phyloP scores from a whole-genome alignment of 2,888 invertebrate species.

The Sinohyriopsis cumingii region DNA sequence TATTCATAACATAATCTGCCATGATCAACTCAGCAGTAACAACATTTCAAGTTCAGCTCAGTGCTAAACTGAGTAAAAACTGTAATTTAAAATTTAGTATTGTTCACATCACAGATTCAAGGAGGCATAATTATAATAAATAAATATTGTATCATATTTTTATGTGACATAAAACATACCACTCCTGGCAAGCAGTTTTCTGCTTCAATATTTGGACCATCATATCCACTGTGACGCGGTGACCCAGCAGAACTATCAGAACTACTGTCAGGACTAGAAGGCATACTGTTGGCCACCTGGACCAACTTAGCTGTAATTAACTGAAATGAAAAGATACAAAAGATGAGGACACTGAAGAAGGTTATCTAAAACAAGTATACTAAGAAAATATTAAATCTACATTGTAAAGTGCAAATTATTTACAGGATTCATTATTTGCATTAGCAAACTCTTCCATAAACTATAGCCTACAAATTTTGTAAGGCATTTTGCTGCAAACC shows the following conservation, averaged over 20 bases:
- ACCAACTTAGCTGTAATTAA: constrained; percentile 84
- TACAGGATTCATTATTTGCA: too few relatives aligned
- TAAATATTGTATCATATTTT: background rate
- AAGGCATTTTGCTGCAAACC: too few relatives aligned
- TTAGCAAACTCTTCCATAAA: too few relatives aligned
- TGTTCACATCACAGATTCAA: too few relatives aligned
- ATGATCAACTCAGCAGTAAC: background rate
- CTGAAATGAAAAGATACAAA: constrained; percentile 69
- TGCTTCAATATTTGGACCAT: constrained; percentile 85
- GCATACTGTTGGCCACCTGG: constrained; percentile 76
- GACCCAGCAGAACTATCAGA: constrained; percentile 96
- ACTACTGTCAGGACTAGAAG: constrained; percentile 90
- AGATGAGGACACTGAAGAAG: too few relatives aligned
- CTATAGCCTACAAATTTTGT: too few relatives aligned
- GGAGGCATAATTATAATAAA: too few relatives aligned
- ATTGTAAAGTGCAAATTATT: too few relatives aligned
- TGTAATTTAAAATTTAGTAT: too few relatives aligned
- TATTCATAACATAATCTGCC: background rate
- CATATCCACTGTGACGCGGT: constrained; percentile 83
- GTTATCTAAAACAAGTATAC: background rate
- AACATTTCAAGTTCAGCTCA: background rate
- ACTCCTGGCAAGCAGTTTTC: constrained; percentile 94
- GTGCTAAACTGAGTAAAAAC: too few relatives aligned
- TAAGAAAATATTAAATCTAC: too few relatives aligned
- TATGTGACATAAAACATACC: constrained; percentile 74